phyloP scores from a whole-genome alignment of 92 coral and sea anemone genomes.

The Ricordea florida region DNA sequence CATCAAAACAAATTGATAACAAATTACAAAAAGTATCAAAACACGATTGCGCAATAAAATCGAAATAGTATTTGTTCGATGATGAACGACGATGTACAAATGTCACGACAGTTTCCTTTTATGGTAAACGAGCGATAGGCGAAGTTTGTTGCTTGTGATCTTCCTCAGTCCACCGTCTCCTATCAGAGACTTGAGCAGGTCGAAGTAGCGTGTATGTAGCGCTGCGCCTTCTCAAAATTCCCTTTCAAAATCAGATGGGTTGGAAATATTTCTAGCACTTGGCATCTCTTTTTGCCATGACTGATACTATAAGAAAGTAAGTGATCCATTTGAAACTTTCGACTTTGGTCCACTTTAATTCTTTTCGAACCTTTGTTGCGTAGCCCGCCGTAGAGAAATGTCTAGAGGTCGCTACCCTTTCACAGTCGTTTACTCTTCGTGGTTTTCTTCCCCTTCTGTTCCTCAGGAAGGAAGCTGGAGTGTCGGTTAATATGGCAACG shows the following conservation, averaged over 20 bases:
- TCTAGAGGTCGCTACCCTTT: no score
- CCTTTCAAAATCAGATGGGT: constrained; percentile 12
- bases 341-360: no score
- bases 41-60: no score
- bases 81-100: neutral
- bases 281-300: constrained; percentile 45
- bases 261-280: constrained; percentile 32
- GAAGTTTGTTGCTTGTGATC: constrained; percentile 15
- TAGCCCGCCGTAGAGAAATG: no score
- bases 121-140: constrained; percentile 46
- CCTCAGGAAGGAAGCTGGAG: constrained; percentile 67
- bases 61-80: no score
- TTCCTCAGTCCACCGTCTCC: constrained; percentile 12
- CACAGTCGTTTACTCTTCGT: no score
- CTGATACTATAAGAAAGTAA: constrained; percentile 27
- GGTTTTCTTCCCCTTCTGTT: no score
- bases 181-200: neutral
- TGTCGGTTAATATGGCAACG: constrained; percentile 65
- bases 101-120: constrained; percentile 42
- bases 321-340: neutral
- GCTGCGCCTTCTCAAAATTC: neutral
- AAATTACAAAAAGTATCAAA: no score
- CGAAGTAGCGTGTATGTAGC: constrained; percentile 17
- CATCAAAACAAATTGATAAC: no score
- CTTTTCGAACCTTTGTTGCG: neutral